Base-by-base conservation (phyloP, 2,797 vertebrate species). In the Nyctibius grandis region DNA sequence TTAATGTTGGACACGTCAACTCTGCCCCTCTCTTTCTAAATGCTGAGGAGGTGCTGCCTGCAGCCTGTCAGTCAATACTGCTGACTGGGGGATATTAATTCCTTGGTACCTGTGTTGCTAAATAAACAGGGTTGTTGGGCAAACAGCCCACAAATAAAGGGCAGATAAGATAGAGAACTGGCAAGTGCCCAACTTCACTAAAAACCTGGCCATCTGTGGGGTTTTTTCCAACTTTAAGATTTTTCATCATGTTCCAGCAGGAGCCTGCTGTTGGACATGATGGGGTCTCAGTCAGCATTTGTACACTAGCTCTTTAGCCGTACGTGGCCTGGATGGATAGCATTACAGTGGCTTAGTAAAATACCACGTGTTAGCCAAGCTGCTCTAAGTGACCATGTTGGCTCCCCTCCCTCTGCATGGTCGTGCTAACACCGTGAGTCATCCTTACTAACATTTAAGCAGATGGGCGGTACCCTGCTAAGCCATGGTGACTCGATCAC, bases 381-480 rank as follows among this genome's bases (percentile, higher is more conserved):
- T 93, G 88, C 74, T 89, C 36, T 47, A 51, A 85, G 59, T 82
- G 96, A 89, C 92, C 80, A 65, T 0, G 1, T 7, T 91, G 93
- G 93, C 88, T 82, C 47, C 31, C n/a, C 80, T 93, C 77, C 88
- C 80, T 94, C 54, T 44, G 54, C 83, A 63, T 2, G 4, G 88
- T 47, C 18, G 0, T 82, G 70, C 78, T 95, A 85, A 85, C 44
- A 73, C 74, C 12, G 0, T 97, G 95, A 96, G 67, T 96, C 96
- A 97, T 80, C 56, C 74, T 63, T 17, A 76, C 51, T 73, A 96
- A 92, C 92, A 86, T 93, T 94, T 85, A 87, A 84, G 68, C 93
- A 93, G 90, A 96, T 48, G 95, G 96, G 95, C 20, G 88, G 95
- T 79, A 82, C 77, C 84, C 91, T 2, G 21, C 90, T 90, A 96